Base-by-base conservation (phyloP, 2,888 invertebrate genomes). In the Latheticus oryzae region DNA sequence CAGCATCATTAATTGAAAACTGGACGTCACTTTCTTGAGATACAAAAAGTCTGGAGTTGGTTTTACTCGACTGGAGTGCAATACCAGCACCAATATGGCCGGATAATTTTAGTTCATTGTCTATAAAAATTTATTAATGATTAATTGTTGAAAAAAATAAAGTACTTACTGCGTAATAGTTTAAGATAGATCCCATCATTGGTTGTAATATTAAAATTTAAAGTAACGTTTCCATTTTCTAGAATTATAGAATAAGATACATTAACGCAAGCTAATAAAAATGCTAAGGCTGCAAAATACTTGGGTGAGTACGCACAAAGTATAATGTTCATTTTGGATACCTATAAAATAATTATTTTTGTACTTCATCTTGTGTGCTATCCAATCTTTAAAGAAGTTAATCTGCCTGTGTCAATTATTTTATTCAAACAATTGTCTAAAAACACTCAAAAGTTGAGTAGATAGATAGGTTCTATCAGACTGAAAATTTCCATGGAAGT, bases 201-300 rank as follows among this genome's bases (percentile, higher is more conserved):
- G n/a, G 1, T 8, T 26, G 11, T 11, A 26, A 26, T 5, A 8
- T 26, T 26, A 5, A 26, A 3, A 8, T 11, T 11, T 26, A 26
- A 26, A 4, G 26, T 26, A 26, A 26, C 26, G 11, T 26, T 26
- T 26, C 26, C 8, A 8, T 26, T 26, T 8, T 26, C 9, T n/a
- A 26, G 8, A 11, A 26, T 8, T 8, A 2, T 26, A 2, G 8
- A 7, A 1, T 1, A 11, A 8, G 8, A 26, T 26, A n/a, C n/a
- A 11, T 11, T 3, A 26, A 26, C 26, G 26, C 26, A 26, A 26
- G 26, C 26, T 11, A 8, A 26, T 8, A 26, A n/a, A n/a, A n/a
- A 26, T 7, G 26, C n/a, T 8, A 26, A 3, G 2, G 11, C 2
- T 26, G 9, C 4, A 26, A 26, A 26, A 23, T 23, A n/a, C n/a